Percentiles rank a stretch among this genome's conserved stretches.
Conservation (phyloP, 23 tunicate genomes). For the Corella eumyota region DNA sequence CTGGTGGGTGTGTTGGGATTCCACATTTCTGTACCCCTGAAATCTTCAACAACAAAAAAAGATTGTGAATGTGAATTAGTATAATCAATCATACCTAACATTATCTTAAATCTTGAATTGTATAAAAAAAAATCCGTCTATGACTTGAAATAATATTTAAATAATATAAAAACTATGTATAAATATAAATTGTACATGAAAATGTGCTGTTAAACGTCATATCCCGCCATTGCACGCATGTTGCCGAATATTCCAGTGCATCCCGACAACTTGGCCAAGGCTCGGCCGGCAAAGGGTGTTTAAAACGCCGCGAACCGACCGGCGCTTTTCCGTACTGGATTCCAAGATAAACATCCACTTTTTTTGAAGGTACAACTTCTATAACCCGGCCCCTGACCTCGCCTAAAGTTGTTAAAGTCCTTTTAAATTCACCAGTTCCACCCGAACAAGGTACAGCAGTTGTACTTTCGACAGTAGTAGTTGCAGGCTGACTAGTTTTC, state of each 20-base stretch:
- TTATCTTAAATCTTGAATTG: background rate
- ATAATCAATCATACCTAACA: background rate
- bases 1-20: conserved; percentile 64
- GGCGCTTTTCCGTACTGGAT: conserved; percentile 64
- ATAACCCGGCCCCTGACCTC: conserved; percentile 20
- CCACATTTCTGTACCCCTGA: conserved; percentile 85
- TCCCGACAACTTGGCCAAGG: conserved; percentile 32
- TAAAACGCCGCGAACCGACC: conserved; percentile 35
- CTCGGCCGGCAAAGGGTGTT: conserved; percentile 32
- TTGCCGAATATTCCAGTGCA: conserved; percentile 17
- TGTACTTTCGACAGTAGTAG: too few relatives aligned
- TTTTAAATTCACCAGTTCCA: background rate
- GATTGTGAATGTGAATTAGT: background rate
- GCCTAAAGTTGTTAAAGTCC: conserved; percentile 5
- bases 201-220: conserved; percentile 27
- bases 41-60: conserved; percentile 21
- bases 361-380: conserved; percentile 14
- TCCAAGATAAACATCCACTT: conserved; percentile 50
- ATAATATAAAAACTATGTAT: too few relatives aligned
- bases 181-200: too few relatives aligned
- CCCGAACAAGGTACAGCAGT: background rate
- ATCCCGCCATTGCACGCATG: conserved; percentile 65
- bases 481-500: too few relatives aligned
- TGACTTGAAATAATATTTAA: too few relatives aligned
- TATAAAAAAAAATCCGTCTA: too few relatives aligned